Evolutionary conservation across 2,113 vertebrate species (phyloP).

Genomic region (Psettodes erumei): DNA sequence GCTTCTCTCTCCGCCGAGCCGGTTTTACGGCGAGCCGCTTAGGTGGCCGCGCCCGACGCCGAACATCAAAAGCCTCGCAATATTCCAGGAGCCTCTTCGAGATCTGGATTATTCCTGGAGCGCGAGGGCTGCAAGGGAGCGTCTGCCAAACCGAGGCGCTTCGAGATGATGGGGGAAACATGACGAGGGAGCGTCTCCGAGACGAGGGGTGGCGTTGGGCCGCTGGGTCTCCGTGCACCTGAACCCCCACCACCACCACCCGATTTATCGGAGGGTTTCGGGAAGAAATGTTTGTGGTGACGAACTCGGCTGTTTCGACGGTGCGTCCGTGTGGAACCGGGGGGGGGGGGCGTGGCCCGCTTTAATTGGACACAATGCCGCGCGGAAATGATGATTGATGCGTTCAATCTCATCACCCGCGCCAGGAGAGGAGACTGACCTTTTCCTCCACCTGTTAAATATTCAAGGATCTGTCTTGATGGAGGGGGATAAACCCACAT

Average conservation of each 20-base stretch:
- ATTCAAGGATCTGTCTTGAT: conserved; percentile 64
- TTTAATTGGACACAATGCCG: conserved; percentile 38
- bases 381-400: conserved; percentile 57
- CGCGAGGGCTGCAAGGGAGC: conserved; percentile 7
- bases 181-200: not conserved
- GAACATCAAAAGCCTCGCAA: conserved; percentile 72
- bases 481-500: conserved; percentile 51
- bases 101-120: conserved; percentile 71
- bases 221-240: too few species aligned
- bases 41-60: conserved; percentile 65
- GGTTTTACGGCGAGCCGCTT: conserved; percentile 63
- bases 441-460: conserved; percentile 65
- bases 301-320: conserved; percentile 4
- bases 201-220: conserved; percentile 2
- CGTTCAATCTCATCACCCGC: conserved; percentile 31
- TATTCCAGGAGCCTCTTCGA: conserved; percentile 59
- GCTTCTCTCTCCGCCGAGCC: conserved; percentile 62
- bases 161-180: conserved; percentile 3
- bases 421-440: conserved; percentile 50
- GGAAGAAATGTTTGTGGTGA: too few species aligned
- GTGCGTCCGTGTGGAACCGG: not conserved
- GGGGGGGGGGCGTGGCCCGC: too few species aligned
- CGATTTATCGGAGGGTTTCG: too few species aligned
- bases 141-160: conserved; percentile 7
- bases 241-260: too few species aligned